Conservation (phyloP, 2,113 vertebrate species). For the Nicator chloris region DNA sequence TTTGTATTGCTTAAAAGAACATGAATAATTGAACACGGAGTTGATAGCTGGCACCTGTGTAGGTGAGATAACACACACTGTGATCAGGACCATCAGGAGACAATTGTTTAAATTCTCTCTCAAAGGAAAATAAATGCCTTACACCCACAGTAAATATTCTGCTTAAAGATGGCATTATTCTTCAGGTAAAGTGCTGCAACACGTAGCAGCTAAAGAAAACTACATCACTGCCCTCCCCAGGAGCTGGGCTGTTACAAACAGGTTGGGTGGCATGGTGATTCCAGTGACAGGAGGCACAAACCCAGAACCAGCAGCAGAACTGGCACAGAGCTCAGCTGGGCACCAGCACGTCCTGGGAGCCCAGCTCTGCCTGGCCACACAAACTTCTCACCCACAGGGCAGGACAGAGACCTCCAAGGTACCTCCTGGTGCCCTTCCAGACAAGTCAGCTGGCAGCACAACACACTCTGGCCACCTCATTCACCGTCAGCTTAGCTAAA, state of each 20-base stretch:
- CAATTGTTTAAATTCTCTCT: not conserved
- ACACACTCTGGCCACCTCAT: not conserved
- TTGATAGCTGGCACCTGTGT: not conserved
- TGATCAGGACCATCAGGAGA: not conserved
- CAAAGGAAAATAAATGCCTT: not conserved
- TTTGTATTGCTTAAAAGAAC: not conserved
- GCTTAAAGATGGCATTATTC: not conserved
- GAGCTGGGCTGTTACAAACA: not conserved
- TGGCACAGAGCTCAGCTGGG: not conserved
- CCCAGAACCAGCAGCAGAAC: not conserved
- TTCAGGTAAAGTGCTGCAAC: not conserved
- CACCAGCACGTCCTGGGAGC: accelerated
- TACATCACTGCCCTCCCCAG: not conserved
- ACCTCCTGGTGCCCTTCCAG: not conserved
- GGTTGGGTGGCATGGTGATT: accelerated
- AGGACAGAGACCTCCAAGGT: not conserved
- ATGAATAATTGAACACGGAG: not conserved
- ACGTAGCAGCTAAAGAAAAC: not conserved
- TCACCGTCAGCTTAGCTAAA: not conserved
- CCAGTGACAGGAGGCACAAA: not conserved
- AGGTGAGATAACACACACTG: not conserved
- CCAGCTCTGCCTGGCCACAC: not conserved
- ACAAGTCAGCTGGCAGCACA: not conserved
- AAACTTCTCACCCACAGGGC: not conserved
- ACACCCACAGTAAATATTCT: not conserved